Evolutionary conservation across 2,888 invertebrate species (phyloP), one percentile per base, ranked within the genome.

Genomic region (Ptychoptera contaminata): DNA sequence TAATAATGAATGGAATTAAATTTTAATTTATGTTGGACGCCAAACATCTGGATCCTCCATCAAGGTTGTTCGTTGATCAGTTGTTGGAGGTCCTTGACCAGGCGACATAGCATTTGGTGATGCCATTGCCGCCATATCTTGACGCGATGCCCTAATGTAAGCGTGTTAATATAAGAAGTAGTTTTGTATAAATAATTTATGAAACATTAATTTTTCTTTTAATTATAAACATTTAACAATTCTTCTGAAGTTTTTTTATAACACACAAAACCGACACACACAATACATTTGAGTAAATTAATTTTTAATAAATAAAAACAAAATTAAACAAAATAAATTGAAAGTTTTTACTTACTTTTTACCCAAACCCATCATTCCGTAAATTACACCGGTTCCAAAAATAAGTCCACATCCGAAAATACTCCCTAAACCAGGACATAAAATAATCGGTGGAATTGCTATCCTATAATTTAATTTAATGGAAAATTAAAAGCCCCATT

Each of bases 41-140:
- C 87, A 88, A 60, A 87, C 85, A 71, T 87, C 87, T 50, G 87
- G 87, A 70, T 88, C 87, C 72, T 87, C 87, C 86, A 88, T 87
- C 56, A 87, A 76, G 50, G 87, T 86, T 60, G 82, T 80, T 70
- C 75, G 79, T 57, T 79, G 79, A 69, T 79, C 78, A n/a, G 57
- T 69, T 42, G 60, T 57, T 44, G 71, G 70, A 49, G 68, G 68
- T 61, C 73, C 75, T 61, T 77, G 76, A 54, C 77, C 75, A 55
- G 72, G 69, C 59, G 70, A 70, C 57, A 74, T 76, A 58, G 74
- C 75, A 51, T 71, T 67, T 47, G 77, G 76, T 50, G 78, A 75
- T 55, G 79, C 78, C 72, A 83, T 82, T 55, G 82, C 85, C 51
- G 83, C 82, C 81, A 84, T 83, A 67, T 84, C 84, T 67, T 82